Conservation (phyloP, 2,113 vertebrate genomes). For the Propithecus coquereli region DNA sequence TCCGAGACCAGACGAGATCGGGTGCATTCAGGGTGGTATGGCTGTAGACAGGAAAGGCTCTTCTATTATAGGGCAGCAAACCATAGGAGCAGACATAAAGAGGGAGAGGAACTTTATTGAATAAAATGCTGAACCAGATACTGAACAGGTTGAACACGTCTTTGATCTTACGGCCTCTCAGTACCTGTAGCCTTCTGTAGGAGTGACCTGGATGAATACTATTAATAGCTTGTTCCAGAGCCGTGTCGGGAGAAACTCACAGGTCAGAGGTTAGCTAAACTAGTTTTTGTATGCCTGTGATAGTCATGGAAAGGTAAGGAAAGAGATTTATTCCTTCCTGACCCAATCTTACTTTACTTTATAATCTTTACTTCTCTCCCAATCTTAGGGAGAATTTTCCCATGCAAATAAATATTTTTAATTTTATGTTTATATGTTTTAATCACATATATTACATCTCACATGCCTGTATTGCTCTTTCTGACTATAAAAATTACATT, state of each 20-base stretch:
- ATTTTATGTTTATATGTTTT: neutral
- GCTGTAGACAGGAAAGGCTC: neutral
- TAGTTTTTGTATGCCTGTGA: neutral
- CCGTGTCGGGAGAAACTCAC: neutral
- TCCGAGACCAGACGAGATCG: no score
- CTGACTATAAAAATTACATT: neutral
- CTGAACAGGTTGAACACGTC: neutral
- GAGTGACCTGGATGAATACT: neutral
- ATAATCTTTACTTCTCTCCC: neutral
- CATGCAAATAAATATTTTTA: slow-evolving; percentile 2
- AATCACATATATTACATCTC: neutral
- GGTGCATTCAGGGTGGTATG: no score
- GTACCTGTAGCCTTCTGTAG: neutral
- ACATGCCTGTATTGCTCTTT: neutral
- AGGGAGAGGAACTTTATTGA: neutral
- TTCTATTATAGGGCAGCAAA: neutral
- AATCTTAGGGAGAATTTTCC: neutral
- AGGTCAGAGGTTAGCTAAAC: neutral
- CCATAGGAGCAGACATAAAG: neutral
- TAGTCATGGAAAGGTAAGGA: neutral
- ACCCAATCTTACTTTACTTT: neutral
- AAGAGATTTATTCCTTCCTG: neutral
- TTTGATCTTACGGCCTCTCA: neutral
- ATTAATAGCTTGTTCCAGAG: neutral
- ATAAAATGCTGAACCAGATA: neutral